These are phyloP conservation scores for Hydrophis major DNA, from an alignment of 2,797 vertebrate species.

Conservation along the genomic window DNA sequence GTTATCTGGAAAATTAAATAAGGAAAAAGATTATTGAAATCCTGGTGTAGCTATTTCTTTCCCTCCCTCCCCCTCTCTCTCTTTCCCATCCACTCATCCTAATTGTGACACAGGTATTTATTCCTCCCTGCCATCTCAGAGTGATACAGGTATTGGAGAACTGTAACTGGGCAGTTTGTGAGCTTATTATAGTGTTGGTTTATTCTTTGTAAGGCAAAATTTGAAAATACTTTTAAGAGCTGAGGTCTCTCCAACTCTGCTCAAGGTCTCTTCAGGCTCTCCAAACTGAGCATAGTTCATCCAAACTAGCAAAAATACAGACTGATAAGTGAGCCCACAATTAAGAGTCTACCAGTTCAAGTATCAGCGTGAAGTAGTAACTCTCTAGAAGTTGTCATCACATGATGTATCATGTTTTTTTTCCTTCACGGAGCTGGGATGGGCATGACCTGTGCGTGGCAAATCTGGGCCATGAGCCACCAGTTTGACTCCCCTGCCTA, in stretches of 20 bases:
- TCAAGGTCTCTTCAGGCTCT: not conserved
- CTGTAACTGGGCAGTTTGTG: not conserved
- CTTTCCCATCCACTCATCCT: not conserved
- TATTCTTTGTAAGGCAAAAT: not conserved
- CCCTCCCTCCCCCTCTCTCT: not conserved
- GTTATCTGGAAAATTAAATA: not conserved
- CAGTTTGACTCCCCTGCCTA: not conserved
- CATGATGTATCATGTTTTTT: no score
- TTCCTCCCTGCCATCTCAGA: not conserved
- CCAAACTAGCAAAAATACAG: not conserved
- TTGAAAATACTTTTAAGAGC: not conserved
- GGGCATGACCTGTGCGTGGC: not conserved
- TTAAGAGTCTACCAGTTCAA: not conserved
- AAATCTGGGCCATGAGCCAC: not conserved
- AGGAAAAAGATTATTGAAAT: not conserved
- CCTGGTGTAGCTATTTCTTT: not conserved
- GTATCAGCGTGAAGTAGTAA: not conserved
- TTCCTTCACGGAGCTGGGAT: not conserved
- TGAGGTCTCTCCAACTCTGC: not conserved
- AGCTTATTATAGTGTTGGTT: not conserved
- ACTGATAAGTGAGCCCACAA: not conserved
- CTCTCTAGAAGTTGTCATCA: not conserved
- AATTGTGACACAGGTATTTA: not conserved
- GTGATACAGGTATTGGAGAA: not conserved
- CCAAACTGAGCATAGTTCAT: not conserved